Percentiles rank a stretch among this genome's conserved stretches.
Conservation (phyloP, 2,113 vertebrate genomes). For the Columbina picui region DNA sequence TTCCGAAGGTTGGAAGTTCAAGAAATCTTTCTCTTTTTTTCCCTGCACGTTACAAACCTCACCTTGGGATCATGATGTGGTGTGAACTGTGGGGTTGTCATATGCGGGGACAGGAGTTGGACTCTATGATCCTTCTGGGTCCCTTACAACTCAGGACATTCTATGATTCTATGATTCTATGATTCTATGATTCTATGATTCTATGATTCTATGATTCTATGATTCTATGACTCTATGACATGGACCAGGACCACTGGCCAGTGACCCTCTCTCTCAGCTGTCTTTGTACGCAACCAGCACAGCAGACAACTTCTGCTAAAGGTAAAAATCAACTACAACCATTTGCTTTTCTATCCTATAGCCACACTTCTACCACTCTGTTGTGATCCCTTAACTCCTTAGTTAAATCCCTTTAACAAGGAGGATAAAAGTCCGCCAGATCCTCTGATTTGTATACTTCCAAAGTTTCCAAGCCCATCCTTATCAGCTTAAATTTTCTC, state of each 20-base stretch:
- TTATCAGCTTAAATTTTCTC: conserved; percentile 22
- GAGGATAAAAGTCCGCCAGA: neutral
- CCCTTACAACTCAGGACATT: no score
- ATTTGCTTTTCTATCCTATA: neutral
- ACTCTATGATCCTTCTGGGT: no score
- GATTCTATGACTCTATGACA: neutral
- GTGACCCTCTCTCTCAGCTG: neutral
- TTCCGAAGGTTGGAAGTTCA: neutral
- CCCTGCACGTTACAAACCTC: neutral
- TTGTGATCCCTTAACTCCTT: neutral
- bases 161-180: no score
- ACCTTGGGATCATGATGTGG: neutral
- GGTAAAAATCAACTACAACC: neutral
- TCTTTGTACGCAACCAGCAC: neutral
- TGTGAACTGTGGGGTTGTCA: no score
- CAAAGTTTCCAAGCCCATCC: neutral
- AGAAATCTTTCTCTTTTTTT: neutral
- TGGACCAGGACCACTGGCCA: neutral
- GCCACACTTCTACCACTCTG: neutral
- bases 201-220: no score
- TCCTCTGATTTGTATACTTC: neutral
- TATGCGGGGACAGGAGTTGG: no score
- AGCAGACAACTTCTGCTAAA: neutral
- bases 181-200: no score
- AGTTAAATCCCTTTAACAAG: neutral